phyloP scores from a whole-genome alignment of 2,797 vertebrate species.

The Nyctalus aviator region DNA sequence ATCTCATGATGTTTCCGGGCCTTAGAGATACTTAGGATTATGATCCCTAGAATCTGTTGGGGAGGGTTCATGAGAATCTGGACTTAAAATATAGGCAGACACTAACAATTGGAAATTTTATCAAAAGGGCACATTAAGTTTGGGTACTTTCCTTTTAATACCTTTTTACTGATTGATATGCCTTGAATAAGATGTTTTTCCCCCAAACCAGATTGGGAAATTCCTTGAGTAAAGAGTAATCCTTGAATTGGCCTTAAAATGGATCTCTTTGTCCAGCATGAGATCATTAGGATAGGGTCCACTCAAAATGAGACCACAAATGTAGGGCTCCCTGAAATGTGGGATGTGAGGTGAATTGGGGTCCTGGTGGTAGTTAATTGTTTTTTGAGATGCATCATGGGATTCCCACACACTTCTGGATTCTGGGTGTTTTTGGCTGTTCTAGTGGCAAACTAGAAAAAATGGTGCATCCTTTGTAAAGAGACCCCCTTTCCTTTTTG shows the following conservation, averaged over 20 bases:
- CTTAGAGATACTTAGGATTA: constrained; percentile 2
- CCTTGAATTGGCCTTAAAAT: background rate
- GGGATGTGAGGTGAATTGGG: background rate
- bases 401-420: background rate
- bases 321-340: background rate
- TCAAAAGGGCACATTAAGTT: background rate
- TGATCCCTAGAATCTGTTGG: background rate
- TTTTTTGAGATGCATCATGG: background rate
- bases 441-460: constrained; percentile 5
- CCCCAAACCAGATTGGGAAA: background rate
- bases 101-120: background rate
- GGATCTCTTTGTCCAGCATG: background rate
- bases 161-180: background rate
- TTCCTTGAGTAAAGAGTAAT: background rate
- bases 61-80: background rate
- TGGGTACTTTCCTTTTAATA: background rate
- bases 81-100: background rate
- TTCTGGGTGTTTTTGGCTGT: background rate
- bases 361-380: background rate
- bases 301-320: background rate
- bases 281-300: background rate
- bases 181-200: background rate
- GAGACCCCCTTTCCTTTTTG: background rate
- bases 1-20: background rate
- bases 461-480: constrained; percentile 1